Percentiles rank a stretch among this genome's conserved stretches.
Evolutionary conservation across 1,140 invertebrate species (phyloP).

Genomic region (Mactra quadrangularis): DNA sequence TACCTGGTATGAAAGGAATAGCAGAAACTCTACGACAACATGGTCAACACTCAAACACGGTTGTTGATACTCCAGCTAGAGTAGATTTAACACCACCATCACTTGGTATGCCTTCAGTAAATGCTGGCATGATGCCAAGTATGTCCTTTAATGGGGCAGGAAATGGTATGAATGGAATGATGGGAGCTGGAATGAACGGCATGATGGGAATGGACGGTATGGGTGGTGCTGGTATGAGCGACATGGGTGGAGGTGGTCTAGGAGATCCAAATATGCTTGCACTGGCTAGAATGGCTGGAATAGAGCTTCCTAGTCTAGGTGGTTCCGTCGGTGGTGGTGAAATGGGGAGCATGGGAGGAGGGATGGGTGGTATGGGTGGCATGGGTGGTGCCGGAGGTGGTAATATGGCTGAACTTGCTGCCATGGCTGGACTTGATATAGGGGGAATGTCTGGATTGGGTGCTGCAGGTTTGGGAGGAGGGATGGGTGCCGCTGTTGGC

Average conservation of each 20-base stretch:
- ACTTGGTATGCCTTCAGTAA: not conserved
- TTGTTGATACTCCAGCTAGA: not conserved
- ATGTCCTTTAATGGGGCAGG: not conserved
- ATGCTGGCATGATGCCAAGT: not conserved
- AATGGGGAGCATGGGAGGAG: too few relatives aligned
- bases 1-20: not conserved
- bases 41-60: not conserved
- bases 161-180: not conserved
- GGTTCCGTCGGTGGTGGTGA: not conserved
- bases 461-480: not conserved
- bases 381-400: too few relatives aligned
- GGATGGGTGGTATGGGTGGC: too few relatives aligned
- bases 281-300: not conserved
- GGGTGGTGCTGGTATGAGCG: not conserved
- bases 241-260: not conserved
- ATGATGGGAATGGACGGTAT: not conserved
- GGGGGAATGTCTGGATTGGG: too few relatives aligned
- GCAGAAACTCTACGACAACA: not conserved
- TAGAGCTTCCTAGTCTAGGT: slow-evolving; percentile 1
- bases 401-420: too few relatives aligned
- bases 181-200: not conserved
- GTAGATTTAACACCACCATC: not conserved
- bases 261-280: not conserved
- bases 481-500: not conserved
- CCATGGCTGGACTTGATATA: not conserved